Base-by-base conservation (phyloP, 1,140 invertebrate genomes). In the Drosophila carrolli region DNA sequence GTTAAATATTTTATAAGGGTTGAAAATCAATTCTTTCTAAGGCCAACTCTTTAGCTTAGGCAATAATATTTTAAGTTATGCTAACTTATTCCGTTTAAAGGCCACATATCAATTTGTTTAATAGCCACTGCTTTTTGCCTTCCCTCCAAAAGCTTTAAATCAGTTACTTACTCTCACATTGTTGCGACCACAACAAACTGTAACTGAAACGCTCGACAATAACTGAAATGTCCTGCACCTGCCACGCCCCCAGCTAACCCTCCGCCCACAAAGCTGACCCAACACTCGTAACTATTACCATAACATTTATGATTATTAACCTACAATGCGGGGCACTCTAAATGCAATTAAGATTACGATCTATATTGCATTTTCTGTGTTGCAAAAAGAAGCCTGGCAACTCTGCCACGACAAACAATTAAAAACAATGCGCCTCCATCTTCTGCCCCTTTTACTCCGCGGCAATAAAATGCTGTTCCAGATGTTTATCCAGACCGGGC, bases 241-340 rank as follows among this genome's bases (percentile, higher is more conserved):
- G 75, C 62, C 62, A 38, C 62, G 62, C 38, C 58, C 27, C 55
- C 58, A 43, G 16, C 5, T 13, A 27, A 5, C 10, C 62, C 14
- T n/a, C 13, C 38, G 16, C 47, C 46, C 4, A 0, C 7, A 7
- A 7, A 37, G 13, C 19, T 56, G 35, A 37, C 53, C 54, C 54
- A 44, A 13, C 61, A 58, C 73, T 82, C 54, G 54, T 60, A 75
- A 86, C 83, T 86, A 86, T 86, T 86, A 86, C 83, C 83, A 88
- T 86, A 88, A 88, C 83, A 86, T 86, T 86, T 86, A 88, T 88
- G 85, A 89, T 88, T 88, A 88, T 88, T 88, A 88, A 88, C 85
- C 84, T 77, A 88, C 84, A 88, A 88, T 88, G 84, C 84, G 82
- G 86, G 85, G 84, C 84, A 88, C 84, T 88, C 84, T 88, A 88